Evolutionary conservation across 2,888 invertebrate genomes (phyloP), one percentile per base, ranked within the genome.

Genomic region (Acleris sparsana): DNA sequence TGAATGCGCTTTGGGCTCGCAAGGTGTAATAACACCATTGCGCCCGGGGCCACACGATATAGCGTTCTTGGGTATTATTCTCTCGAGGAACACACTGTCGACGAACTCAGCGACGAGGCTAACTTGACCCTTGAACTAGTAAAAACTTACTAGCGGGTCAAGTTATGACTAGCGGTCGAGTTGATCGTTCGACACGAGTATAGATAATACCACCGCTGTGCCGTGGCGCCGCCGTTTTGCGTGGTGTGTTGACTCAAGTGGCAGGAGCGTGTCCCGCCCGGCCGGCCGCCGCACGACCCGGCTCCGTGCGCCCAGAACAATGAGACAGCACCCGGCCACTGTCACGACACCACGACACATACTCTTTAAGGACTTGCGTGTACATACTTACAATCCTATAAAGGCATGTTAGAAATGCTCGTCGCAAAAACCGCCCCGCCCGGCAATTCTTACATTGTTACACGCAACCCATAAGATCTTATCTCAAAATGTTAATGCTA

Each of bases 181-280:
- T 39, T 39, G 39, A 39, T 39, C 13, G 39, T 39, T 39, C 39
- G 39, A 39, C 13, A 39, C 39, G 39, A 39, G 65, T 64, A 69
- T 70, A 72, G 39, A 13, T 13, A 39, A 39, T 39, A 39, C 13
- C 11, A 39, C 39, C 13, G 11, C 13, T 39, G 39, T 39, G 13
- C 57, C 11, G 43, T 18, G 43, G 65, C 46, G 56, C 61, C 55
- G 58, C 22, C 66, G 69, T 69, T 79, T 80, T 78, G 73, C 74
- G 76, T 39, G 39, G 39, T 77, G 60, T 87, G 82, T 88, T 88
- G 85, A 88, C 80, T 83, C 88, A 88, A 88, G 85, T 87, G 67
- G 69, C 62, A 18, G 53, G 7, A 48, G 25, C 18, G n/a, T 29
- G 48, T 39, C 25, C 49, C 44, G 53, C 59, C 22, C 5, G 43